Percentiles rank a stretch among this genome's conserved stretches.
phyloP scores from a whole-genome alignment of 2,888 invertebrate genomes.

The Mythimna impura region DNA sequence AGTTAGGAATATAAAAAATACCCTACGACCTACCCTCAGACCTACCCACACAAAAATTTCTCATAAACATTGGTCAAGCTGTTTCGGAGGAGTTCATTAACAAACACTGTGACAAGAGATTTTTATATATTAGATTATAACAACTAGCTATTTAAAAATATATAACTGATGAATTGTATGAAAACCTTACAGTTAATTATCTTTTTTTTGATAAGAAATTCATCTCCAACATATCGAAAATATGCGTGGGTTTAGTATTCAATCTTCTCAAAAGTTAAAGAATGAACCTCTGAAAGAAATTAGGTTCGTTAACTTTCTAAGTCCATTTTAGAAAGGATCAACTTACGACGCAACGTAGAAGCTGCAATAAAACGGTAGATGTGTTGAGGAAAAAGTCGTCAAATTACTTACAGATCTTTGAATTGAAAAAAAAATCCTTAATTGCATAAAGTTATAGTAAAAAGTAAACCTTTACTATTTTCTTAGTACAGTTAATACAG shows the following conservation, averaged over 20 bases:
- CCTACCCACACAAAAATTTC: too few species aligned
- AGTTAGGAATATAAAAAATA: too few species aligned
- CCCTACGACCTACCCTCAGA: too few species aligned
- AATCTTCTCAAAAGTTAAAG: slow-evolving; percentile 16
- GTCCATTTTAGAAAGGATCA: neutral
- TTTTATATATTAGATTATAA: too few species aligned
- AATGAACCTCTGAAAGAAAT: slow-evolving; percentile 2
- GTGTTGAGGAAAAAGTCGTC: neutral
- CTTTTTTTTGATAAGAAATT: neutral
- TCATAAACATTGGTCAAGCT: too few species aligned
- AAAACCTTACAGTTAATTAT: too few species aligned
- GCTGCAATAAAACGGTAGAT: neutral
- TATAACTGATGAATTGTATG: too few species aligned
- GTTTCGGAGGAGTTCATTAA: too few species aligned
- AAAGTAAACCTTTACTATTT: neutral
- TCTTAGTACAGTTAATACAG: neutral
- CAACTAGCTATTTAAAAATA: too few species aligned
- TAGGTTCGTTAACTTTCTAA: slow-evolving; percentile 6
- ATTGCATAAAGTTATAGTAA: neutral
- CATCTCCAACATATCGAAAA: slow-evolving; percentile 8
- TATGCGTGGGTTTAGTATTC: slow-evolving; percentile 18
- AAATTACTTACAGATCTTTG: neutral
- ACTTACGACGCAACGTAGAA: neutral
- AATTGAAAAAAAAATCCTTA: neutral
- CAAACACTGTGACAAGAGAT: too few species aligned